These are phyloP conservation scores for Amniataba percoides DNA, from an alignment of 2,797 vertebrate species.

Conservation along the genomic window DNA sequence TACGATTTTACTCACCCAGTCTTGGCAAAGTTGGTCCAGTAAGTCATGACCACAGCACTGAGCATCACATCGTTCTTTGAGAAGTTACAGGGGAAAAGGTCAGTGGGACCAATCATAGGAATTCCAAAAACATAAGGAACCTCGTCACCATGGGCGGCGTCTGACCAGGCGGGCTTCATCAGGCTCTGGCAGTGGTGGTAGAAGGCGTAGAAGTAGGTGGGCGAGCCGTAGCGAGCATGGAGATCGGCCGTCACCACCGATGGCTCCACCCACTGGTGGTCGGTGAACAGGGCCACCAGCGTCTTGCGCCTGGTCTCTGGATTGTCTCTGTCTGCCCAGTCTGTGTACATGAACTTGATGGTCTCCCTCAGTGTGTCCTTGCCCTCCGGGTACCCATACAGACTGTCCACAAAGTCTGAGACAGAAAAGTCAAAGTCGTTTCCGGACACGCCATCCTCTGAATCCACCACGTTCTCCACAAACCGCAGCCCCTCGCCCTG, in stretches of 20 bases:
- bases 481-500: constrained; percentile 98
- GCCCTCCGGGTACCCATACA: constrained; percentile 97
- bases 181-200: constrained; percentile 99
- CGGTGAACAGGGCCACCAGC: constrained; percentile 96
- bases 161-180: constrained; percentile 99
- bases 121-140: constrained; percentile 98
- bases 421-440: constrained; percentile 99
- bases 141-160: constrained; percentile 97
- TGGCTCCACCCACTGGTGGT: constrained; percentile 99
- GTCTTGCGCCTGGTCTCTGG: constrained; percentile 97
- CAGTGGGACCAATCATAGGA: constrained; percentile 98
- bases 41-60: constrained; percentile 99
- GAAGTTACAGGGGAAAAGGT: constrained; percentile 99
- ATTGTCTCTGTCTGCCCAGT: constrained; percentile 98
- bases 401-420: constrained; percentile 98
- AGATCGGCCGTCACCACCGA: constrained; percentile 97
- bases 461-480: constrained; percentile 97
- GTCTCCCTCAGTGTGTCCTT: constrained; percentile 97
- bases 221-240: constrained; percentile 96
- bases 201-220: constrained; percentile 99
- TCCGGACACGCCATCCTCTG: constrained; percentile 96
- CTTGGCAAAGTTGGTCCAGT: constrained; percentile 99
- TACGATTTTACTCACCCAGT: constrained; percentile 90
- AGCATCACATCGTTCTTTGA: constrained; percentile 99
- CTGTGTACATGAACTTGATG: constrained; percentile 99